Percentiles rank a stretch among this genome's conserved stretches.
phyloP scores from a whole-genome alignment of 2,888 invertebrate species.

The Myopa testacea region DNA sequence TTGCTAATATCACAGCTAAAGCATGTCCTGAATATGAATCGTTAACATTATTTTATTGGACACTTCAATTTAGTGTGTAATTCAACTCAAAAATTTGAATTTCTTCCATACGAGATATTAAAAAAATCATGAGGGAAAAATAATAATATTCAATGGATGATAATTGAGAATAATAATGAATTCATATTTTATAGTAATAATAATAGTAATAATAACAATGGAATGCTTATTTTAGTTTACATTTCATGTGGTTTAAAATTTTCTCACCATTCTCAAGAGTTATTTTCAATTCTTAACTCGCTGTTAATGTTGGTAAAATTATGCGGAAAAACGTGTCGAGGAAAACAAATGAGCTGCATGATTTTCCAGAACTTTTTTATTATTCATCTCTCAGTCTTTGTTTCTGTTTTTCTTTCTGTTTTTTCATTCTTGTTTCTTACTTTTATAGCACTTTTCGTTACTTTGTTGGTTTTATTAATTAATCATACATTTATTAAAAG shows the following conservation, averaged over 20 bases:
- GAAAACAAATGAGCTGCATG: constrained; percentile 38
- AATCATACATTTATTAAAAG: constrained; percentile 10
- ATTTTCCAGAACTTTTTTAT: no score
- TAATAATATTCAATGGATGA: no score
- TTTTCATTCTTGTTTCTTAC: background rate
- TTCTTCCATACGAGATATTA: no score
- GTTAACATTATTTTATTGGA: background rate
- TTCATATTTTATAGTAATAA: background rate
- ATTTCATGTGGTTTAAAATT: background rate
- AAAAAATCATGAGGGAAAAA: no score
- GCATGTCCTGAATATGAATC: background rate
- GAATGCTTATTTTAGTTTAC: background rate
- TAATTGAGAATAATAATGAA: background rate
- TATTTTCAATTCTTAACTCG: background rate
- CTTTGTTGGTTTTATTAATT: constrained; percentile 22
- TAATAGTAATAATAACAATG: no score
- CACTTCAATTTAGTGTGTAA: background rate
- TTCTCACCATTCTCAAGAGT: constrained; percentile 8
- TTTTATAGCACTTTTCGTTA: constrained; percentile 2
- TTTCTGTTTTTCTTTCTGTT: background rate
- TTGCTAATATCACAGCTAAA: background rate
- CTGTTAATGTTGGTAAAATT: constrained; percentile 8
- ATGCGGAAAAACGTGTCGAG: constrained; percentile 39
- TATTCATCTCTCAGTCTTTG: background rate
- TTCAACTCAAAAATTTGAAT: background rate